Conservation (phyloP, 2,888 invertebrate species). For the Automeris io region DNA sequence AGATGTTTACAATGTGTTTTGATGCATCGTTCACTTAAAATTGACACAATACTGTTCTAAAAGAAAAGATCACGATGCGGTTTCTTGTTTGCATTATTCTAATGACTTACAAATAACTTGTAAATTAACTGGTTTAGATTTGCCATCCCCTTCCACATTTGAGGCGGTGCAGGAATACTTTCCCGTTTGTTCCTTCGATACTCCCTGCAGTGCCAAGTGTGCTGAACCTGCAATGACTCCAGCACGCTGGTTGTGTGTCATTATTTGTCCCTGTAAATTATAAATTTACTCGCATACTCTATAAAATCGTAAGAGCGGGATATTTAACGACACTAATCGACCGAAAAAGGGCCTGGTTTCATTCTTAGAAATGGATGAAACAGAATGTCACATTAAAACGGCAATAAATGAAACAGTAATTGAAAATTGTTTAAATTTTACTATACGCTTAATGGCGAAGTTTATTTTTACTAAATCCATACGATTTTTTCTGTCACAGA, state of each 20-base stretch:
- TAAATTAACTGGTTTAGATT: conserved; percentile 86
- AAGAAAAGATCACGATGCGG: too few species aligned
- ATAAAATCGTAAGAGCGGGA: not conserved
- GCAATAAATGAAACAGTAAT: too few species aligned
- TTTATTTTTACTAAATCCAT: too few species aligned
- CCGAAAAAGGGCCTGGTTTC: too few species aligned
- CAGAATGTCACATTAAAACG: too few species aligned
- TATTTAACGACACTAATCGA: not conserved
- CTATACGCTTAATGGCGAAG: too few species aligned
- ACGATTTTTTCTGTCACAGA: too few species aligned
- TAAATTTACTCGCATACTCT: not conserved
- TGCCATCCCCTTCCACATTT: conserved; percentile 94
- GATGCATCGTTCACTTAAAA: too few species aligned
- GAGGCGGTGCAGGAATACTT: conserved; percentile 93
- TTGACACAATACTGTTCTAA: too few species aligned
- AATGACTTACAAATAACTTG: conserved; percentile 92
- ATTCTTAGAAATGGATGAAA: too few species aligned
- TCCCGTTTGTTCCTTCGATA: conserved; percentile 88
- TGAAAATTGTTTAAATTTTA: too few species aligned
- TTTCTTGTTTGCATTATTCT: not conserved
- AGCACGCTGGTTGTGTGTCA: conserved; percentile 89
- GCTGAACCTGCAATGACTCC: conserved; percentile 92
- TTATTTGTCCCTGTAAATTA: conserved; percentile 82
- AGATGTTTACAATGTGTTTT: too few species aligned
- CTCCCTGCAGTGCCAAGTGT: conserved; percentile 87